Evolutionary conservation across 2,888 invertebrate genomes (phyloP).

Genomic region (Lutraria lutraria): DNA sequence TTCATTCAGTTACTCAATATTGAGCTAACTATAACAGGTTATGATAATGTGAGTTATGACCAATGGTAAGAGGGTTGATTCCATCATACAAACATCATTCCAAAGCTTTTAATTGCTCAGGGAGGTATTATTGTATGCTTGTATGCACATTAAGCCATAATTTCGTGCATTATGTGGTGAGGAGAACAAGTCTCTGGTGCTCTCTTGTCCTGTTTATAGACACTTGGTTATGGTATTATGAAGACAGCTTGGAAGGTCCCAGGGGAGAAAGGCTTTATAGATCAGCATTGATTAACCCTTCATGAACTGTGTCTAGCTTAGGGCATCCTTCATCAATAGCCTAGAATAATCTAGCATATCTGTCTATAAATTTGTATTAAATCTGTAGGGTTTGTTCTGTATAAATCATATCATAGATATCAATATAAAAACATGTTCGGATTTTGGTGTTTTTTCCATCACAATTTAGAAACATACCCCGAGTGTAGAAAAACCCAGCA

Average conservation of each 20-base stretch:
- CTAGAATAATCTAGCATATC: slow-evolving; percentile 51
- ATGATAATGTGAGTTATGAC: too few relatives aligned
- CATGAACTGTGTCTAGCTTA: slow-evolving; percentile 58
- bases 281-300: slow-evolving; percentile 71
- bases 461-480: slow-evolving; percentile 1
- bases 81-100: neutral
- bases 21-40: too few relatives aligned
- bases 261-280: slow-evolving; percentile 60
- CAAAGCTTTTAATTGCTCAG: slow-evolving; percentile 16
- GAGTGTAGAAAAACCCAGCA: neutral
- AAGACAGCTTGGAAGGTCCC: slow-evolving; percentile 63
- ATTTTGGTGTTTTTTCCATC: slow-evolving; percentile 23
- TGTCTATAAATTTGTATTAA: slow-evolving; percentile 59
- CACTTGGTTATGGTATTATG: slow-evolving; percentile 64
- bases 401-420: slow-evolving; percentile 46
- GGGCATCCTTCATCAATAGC: slow-evolving; percentile 58
- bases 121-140: slow-evolving; percentile 27
- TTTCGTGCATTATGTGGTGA: slow-evolving; percentile 33
- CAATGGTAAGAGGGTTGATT: neutral
- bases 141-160: slow-evolving; percentile 28
- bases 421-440: slow-evolving; percentile 12
- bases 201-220: slow-evolving; percentile 62
- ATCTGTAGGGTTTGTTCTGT: slow-evolving; percentile 46
- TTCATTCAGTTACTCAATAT: too few relatives aligned
- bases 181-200: slow-evolving; percentile 30